phyloP scores from a whole-genome alignment of 2,888 invertebrate species.

The Eretmocerus hayati region DNA sequence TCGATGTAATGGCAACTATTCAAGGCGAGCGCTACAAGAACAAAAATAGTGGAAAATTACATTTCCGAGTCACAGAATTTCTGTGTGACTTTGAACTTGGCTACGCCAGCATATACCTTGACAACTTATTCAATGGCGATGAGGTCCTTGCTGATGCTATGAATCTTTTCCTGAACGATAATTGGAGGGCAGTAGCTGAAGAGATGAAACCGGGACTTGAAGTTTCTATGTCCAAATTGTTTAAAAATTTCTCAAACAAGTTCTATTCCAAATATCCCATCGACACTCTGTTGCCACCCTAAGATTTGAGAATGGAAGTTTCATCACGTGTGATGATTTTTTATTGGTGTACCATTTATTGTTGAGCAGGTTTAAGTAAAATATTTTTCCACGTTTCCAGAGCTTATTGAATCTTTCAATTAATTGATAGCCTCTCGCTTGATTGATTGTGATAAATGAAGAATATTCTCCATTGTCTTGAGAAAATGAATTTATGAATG shows the following conservation, averaged over 20 bases:
- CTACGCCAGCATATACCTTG: conserved; percentile 58
- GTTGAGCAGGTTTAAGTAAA: too few relatives aligned
- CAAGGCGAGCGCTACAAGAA: conserved; percentile 53
- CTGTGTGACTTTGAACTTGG: conserved; percentile 62
- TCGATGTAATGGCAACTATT: conserved; percentile 58
- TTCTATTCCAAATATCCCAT: conserved; percentile 56
- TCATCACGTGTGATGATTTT: too few relatives aligned
- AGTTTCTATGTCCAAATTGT: conserved; percentile 53
- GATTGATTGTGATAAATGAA: too few relatives aligned
- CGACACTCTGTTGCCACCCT: conserved; percentile 49
- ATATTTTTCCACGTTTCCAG: too few relatives aligned
- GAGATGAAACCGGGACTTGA: conserved; percentile 68
- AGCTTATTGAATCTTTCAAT: too few relatives aligned
- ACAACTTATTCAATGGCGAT: conserved; percentile 69
- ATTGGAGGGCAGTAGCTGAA: conserved; percentile 64
- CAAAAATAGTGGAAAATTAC: conserved; percentile 34
- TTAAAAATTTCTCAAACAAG: conserved; percentile 55
- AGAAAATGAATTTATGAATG: too few relatives aligned
- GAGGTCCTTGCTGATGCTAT: conserved; percentile 56
- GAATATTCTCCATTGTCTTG: too few relatives aligned
- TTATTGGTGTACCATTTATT: too few relatives aligned
- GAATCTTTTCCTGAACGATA: conserved; percentile 71
- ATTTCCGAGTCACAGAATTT: conserved; percentile 58
- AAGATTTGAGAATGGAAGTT: too few relatives aligned
- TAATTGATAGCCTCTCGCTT: too few relatives aligned